phyloP scores from a whole-genome alignment of 2,113 vertebrate species.

The Cariama cristata region DNA sequence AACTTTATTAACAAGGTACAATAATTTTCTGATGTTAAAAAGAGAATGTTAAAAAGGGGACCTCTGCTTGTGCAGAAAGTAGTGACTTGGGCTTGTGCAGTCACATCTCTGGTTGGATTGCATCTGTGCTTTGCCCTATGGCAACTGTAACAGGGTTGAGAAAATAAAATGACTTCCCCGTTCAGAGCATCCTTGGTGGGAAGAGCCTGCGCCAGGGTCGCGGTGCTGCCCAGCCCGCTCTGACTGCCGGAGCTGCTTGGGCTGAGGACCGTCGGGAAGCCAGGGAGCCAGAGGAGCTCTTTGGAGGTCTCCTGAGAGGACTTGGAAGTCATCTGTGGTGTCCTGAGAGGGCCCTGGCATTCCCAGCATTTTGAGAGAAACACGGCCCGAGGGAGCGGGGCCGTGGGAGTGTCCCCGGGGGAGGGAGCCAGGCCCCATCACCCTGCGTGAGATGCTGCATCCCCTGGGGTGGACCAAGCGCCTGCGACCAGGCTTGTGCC shows the following conservation, averaged over 20 bases:
- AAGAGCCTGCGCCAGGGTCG: not conserved
- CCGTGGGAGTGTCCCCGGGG: not conserved
- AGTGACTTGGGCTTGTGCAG: not conserved
- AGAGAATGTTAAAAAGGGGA: not conserved
- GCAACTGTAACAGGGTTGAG: not conserved
- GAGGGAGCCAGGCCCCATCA: not conserved
- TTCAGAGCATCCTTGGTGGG: not conserved
- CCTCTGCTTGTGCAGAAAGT: not conserved
- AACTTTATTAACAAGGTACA: not conserved
- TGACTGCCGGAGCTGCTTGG: not conserved
- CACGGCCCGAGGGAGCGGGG: rapidly evolving
- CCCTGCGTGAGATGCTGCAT: not conserved
- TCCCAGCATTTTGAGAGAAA: not conserved
- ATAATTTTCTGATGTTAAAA: not conserved
- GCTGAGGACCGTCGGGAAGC: not conserved
- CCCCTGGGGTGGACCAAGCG: rapidly evolving
- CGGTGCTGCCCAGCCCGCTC: not conserved
- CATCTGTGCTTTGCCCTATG: not conserved
- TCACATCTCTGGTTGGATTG: not conserved
- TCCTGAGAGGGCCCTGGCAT: not conserved
- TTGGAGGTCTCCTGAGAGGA: not conserved
- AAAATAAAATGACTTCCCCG: not conserved
- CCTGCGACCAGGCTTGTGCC: not conserved
- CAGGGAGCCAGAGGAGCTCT: not conserved
- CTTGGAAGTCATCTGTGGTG: not conserved